phyloP scores from a whole-genome alignment of 1,140 invertebrate genomes.

The Tigriopus japonicus region DNA sequence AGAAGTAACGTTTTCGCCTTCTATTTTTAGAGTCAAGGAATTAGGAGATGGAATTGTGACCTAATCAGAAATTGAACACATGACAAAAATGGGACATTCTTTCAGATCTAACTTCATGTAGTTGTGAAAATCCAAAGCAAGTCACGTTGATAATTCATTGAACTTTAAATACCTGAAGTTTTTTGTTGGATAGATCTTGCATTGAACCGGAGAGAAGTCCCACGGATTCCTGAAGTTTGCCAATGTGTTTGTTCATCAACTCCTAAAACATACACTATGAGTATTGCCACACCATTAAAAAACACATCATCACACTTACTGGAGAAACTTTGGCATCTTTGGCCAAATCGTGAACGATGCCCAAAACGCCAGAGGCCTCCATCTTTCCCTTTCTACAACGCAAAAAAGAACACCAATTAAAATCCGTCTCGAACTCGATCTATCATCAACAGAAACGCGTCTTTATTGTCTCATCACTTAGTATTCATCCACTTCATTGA shows the following conservation, averaged over 20 bases:
- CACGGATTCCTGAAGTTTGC: not conserved
- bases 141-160: too few species aligned
- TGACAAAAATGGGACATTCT: too few species aligned
- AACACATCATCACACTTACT: not conserved
- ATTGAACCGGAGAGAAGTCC: not conserved
- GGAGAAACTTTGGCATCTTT: not conserved
- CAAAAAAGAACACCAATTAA: not conserved
- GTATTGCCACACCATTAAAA: too few species aligned
- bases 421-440: not conserved
- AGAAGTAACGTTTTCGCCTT: too few species aligned
- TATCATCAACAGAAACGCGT: not conserved
- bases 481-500: not conserved
- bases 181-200: not conserved
- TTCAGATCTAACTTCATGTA: too few species aligned
- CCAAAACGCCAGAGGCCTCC: not conserved
- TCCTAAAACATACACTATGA: not conserved
- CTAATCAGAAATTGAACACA: too few species aligned
- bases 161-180: not conserved
- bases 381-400: too few species aligned
- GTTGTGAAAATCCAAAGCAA: too few species aligned
- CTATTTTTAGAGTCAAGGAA: too few species aligned
- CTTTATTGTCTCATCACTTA: not conserved
- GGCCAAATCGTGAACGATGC: not conserved
- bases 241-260: not conserved
- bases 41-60: too few species aligned